Evolutionary conservation across 2,797 vertebrate species (phyloP), one percentile per base, ranked within the genome.

Genomic region (Pangasius macronema): DNA sequence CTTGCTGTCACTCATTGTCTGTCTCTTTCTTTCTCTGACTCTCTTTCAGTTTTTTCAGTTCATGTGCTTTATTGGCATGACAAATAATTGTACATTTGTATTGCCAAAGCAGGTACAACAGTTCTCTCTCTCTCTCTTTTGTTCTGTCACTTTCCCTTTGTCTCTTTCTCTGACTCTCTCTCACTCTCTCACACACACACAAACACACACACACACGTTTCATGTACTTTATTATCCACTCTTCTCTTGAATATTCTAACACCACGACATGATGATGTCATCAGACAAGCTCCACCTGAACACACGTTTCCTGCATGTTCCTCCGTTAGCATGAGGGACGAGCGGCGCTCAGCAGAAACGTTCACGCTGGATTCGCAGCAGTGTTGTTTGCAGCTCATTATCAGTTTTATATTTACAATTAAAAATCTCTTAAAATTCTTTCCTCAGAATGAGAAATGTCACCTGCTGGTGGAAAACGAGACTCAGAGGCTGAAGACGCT

Each of bases 361-460:
- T 49, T 49, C 80, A 9, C 7, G 0, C 76, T 11, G n/a, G 49
- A 55, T 20, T 55, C 49, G 3, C 8, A 0, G 1, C 2, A 24
- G 7, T 77, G 27, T 53, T 30, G n/a, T 33, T 55, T 53, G 16
- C 42, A 53, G 22, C 75, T 68, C n/a, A 6, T n/a, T 53, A 57
- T 57, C 76, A 42, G 16, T 30, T 24, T 59, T 20, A 1, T 4
- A 4, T 67, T 30, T 8, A 36, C 49, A 39, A 9, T 46, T 9
- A 46, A 46, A 46, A 46, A 3, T 9, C 9, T 46, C 63, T 49
- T 82, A 9, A 46, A 4, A 27, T 18, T 27, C 20, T 42, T 67
- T 18, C 33, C 89, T 36, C 89, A 99, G 98, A 99, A 99, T 88
- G 99, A 99, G 88, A 99, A 99, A 86, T 98, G 98, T 82, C 98